A percentile compares a stretch with the other conserved stretches of the same genome.
phyloP scores from a whole-genome alignment of 1,140 invertebrate genomes.

The Drosophila truncata region DNA sequence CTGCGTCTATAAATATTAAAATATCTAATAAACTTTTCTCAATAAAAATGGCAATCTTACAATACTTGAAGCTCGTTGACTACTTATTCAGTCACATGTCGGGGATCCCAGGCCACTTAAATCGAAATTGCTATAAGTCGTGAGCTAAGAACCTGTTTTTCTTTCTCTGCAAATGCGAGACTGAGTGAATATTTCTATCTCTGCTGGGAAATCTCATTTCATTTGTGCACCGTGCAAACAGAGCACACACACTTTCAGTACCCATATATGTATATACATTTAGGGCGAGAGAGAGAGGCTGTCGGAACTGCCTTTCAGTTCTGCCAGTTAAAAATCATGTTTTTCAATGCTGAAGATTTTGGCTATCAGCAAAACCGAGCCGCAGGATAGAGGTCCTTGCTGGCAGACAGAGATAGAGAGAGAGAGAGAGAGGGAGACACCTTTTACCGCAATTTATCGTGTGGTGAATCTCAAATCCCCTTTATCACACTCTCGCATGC shows the following conservation, averaged over 20 bases:
- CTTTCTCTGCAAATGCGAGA: constrained; percentile 13
- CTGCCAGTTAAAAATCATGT: constrained; percentile 81
- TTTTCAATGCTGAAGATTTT: constrained; percentile 69
- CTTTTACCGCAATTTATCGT: constrained; percentile 82
- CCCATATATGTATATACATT: not conserved
- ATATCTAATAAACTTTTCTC: not conserved
- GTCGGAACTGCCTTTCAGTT: constrained; percentile 63
- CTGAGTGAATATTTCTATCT: constrained; percentile 54
- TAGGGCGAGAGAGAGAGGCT: constrained; percentile 10
- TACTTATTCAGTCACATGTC: not conserved
- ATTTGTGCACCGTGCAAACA: constrained; percentile 66
- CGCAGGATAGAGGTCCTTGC: constrained; percentile 19
- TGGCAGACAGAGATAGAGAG: constrained; percentile 33
- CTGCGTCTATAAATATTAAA: not conserved
- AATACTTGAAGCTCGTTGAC: not conserved
- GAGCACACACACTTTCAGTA: not conserved
- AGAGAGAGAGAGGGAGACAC: constrained; percentile 57
- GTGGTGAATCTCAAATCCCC: constrained; percentile 72
- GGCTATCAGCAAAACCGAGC: constrained; percentile 63
- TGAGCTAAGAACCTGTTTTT: constrained; percentile 13
- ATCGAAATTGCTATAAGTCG: not conserved
- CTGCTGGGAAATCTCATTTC: constrained; percentile 79
- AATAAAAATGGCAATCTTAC: not conserved
- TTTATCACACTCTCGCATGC: constrained; percentile 46
- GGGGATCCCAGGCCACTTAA: constrained; percentile 10